Evolutionary conservation across 35 echinoderm and acorn worm species (phyloP), one percentile per base, ranked within the genome.

Genomic region (Heliocidaris erythrogramma): DNA sequence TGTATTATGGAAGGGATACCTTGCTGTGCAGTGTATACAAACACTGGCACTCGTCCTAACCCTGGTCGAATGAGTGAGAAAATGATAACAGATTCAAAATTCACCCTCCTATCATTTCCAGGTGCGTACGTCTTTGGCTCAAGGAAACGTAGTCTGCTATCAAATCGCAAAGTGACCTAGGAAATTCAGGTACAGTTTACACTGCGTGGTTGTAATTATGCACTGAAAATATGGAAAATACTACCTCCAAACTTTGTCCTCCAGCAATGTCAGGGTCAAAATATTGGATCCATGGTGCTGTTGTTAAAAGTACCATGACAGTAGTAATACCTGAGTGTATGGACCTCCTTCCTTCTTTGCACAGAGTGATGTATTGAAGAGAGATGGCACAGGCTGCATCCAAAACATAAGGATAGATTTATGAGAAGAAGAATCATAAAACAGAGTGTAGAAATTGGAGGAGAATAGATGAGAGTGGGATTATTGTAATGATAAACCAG

Each of bases 71-170:
- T 78, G 65, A 6, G 17, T 78, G 65, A 78, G 65, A 78, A 78
- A 78, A 78, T 78, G 65, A 78, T 78, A 78, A 78, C 65, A 78
- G 65, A 78, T 78, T 78, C 17, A 78, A 78, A 78, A 78, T 27
- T 78, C 65, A 78, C 65, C 27, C 65, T 78, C 65, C 1, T 78
- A 78, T 78, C 17, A 78, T 78, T 78, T 78, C 65, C 65, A 78
- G 65, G 18, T 78, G 65, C 65, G 65, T 78, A n/a, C 27, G 27
- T 7, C 65, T 24, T 78, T 7, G 7, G 65, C 65, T 78, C 17
- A 7, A 27, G 21, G 18, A 78, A 78, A n/a, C 17, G 21, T 78
- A 78, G 65, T 78, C 65, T 78, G 65, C 65, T 78, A n/a, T 27
- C 65, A 78, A n/a, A 78, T n/a, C 21, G 27, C 5, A n/a, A 78